Conservation (phyloP, 2,797 vertebrate genomes). For the Corythornis leucogaster region DNA sequence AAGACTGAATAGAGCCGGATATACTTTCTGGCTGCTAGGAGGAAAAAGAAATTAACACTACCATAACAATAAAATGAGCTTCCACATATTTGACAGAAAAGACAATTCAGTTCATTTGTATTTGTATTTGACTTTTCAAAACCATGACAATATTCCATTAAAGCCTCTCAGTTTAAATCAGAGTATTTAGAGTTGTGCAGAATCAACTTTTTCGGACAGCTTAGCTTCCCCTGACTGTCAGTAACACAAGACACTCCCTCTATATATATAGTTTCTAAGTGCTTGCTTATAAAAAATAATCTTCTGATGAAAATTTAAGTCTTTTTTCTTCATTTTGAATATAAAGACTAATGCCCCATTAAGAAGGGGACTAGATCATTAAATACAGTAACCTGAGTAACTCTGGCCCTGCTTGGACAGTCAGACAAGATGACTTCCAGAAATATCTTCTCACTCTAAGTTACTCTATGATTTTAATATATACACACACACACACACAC, state of each 20-base stretch:
- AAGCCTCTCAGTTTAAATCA: neutral
- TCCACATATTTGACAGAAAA: neutral
- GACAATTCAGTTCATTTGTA: neutral
- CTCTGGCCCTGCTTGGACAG: neutral
- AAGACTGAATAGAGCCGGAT: constrained; percentile 89
- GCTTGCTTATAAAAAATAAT: neutral
- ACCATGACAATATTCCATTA: neutral
- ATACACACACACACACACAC: neutral
- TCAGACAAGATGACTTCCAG: neutral
- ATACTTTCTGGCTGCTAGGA: constrained; percentile 86
- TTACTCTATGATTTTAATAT: neutral
- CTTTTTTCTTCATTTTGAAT: neutral
- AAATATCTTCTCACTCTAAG: neutral
- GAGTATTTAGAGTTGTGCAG: neutral
- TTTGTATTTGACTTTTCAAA: neutral
- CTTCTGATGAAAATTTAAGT: neutral
- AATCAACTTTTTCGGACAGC: neutral
- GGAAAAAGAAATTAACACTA: constrained; percentile 58
- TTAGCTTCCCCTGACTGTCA: neutral
- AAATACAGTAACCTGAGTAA: neutral
- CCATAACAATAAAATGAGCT: constrained; percentile 23
- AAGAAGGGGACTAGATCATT: neutral
- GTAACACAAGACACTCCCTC: neutral
- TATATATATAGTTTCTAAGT: neutral
- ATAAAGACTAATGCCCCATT: neutral